A percentile compares a stretch with the other conserved stretches of the same genome.
Evolutionary conservation across 37 sponge, comb jelly and placozoan genomes (phyloP).

Genomic region (Bolinopsis microptera): DNA sequence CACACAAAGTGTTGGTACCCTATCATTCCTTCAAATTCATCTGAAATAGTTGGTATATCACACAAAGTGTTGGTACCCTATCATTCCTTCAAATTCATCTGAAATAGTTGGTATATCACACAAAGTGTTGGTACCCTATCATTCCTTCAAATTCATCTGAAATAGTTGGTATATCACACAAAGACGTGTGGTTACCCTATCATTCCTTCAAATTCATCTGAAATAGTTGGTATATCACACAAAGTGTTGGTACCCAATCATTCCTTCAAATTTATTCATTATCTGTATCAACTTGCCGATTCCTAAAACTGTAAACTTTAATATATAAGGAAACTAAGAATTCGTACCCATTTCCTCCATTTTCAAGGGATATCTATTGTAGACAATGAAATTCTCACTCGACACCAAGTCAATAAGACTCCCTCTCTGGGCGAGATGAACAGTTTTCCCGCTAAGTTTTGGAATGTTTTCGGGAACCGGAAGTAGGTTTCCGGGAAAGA

Average conservation of each 20-base stretch:
- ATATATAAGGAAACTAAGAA: neutral
- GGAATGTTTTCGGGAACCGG: neutral
- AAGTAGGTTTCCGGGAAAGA: neutral
- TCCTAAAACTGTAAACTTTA: neutral
- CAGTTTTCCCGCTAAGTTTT: conserved; percentile 24
- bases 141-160: neutral
- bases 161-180: too few relatives aligned
- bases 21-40: neutral
- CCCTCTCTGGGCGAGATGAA: neutral
- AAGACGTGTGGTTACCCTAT: neutral
- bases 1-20: conserved; percentile 34
- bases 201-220: neutral
- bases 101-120: too few relatives aligned
- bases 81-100: neutral
- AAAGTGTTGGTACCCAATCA: conserved; percentile 20
- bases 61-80: conserved; percentile 32
- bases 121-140: conserved; percentile 16
- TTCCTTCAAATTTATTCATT: neutral
- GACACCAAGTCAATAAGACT: neutral
- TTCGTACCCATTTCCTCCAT: conserved; percentile 47
- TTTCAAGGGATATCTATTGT: conserved; percentile 2
- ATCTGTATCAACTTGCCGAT: neutral
- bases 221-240: too few relatives aligned
- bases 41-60: too few relatives aligned
- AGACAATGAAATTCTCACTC: neutral